Evolutionary conservation across 2,113 vertebrate species (phyloP).

Genomic region (Eulemur macaco): DNA sequence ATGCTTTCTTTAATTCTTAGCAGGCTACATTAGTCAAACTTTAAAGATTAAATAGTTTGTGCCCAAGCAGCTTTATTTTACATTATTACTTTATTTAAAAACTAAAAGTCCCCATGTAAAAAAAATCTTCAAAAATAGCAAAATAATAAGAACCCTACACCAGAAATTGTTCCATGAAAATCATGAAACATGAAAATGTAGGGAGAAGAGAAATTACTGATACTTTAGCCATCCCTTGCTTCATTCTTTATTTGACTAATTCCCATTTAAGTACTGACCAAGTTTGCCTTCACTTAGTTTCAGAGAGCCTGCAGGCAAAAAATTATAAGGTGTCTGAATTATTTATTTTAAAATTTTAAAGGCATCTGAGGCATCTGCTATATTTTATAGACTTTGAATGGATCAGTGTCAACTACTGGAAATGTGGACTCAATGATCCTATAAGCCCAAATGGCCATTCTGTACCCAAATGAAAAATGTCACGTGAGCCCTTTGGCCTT

Average conservation of each 20-base stretch:
- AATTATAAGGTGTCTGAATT: slow-evolving; percentile 55
- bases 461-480: slow-evolving; percentile 53
- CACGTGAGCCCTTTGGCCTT: slow-evolving; percentile 58
- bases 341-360: slow-evolving; percentile 63
- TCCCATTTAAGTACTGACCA: neutral
- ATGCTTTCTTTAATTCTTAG: slow-evolving; percentile 40
- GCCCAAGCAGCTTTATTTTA: neutral
- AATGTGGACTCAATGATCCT: slow-evolving; percentile 66
- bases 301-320: slow-evolving; percentile 16
- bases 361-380: slow-evolving; percentile 10
- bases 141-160: neutral
- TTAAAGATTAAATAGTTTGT: slow-evolving; percentile 12
- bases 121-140: neutral
- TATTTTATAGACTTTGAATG: slow-evolving; percentile 53
- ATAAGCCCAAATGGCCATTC: slow-evolving; percentile 63
- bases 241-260: slow-evolving; percentile 51
- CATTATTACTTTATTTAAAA: slow-evolving; percentile 15
- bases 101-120: neutral
- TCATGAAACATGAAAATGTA: neutral
- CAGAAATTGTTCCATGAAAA: slow-evolving; percentile 34
- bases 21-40: neutral
- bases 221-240: neutral
- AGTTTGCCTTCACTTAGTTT: slow-evolving; percentile 43
- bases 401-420: slow-evolving; percentile 59
- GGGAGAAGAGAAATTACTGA: neutral